Evolutionary conservation across 2,888 invertebrate species (phyloP).

Genomic region (Eupsilia transversa): DNA sequence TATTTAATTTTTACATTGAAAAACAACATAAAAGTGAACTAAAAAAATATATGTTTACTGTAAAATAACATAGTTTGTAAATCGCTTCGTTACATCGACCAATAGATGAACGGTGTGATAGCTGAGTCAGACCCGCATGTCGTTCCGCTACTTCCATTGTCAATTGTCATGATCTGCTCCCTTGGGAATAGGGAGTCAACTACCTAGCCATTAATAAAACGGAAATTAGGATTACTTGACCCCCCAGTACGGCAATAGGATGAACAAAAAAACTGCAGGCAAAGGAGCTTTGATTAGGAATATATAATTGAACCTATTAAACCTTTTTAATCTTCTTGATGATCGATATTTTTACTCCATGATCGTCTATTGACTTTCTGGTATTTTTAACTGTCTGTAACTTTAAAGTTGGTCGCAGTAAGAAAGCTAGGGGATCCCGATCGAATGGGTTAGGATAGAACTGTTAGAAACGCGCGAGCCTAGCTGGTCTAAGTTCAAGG

Average conservation of each 20-base stretch:
- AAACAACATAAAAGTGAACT: not conserved
- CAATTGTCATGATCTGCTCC: slow-evolving; percentile 30
- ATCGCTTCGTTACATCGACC: not conserved
- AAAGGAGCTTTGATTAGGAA: no score
- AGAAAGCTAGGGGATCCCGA: no score
- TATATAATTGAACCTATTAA: no score
- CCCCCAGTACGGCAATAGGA: not conserved
- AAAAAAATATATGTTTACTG: not conserved
- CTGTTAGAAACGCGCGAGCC: no score
- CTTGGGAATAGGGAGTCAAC: slow-evolving; percentile 30
- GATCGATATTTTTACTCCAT: no score
- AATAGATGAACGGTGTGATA: slow-evolving; percentile 25
- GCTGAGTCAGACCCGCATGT: slow-evolving; percentile 48
- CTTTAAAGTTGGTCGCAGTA: no score
- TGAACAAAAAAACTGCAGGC: not conserved
- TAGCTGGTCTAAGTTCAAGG: no score
- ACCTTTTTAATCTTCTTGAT: no score
- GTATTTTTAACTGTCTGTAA: no score
- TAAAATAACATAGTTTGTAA: not conserved
- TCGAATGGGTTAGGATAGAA: no score
- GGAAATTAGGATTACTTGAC: slow-evolving; percentile 4
- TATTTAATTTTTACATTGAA: not conserved
- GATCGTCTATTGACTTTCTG: no score
- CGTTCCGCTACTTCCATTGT: slow-evolving; percentile 18
- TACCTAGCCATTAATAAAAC: slow-evolving; percentile 25